Percentiles rank a stretch among this genome's conserved stretches.
phyloP scores from a whole-genome alignment of 2,888 invertebrate species.

The Caenorhabditis sp. region DNA sequence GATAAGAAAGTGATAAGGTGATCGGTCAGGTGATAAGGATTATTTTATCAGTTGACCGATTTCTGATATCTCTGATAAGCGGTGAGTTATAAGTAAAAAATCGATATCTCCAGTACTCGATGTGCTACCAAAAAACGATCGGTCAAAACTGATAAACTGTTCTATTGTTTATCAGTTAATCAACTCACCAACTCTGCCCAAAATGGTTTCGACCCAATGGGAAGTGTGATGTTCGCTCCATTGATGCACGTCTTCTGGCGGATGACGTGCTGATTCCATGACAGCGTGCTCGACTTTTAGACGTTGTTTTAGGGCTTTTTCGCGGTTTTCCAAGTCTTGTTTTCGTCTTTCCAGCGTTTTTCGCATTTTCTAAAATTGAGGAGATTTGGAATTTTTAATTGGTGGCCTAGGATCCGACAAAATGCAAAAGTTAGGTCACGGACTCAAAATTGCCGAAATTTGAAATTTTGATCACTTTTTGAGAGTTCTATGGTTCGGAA shows the following conservation, averaged over 20 bases:
- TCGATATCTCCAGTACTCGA: conserved; percentile 14
- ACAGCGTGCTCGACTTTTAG: conserved; percentile 62
- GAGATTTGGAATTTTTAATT: background rate
- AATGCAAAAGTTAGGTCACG: background rate
- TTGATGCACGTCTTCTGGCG: conserved; percentile 68
- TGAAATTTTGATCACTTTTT: background rate
- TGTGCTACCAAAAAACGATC: conserved; percentile 8
- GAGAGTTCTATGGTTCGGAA: background rate
- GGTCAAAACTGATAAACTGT: background rate
- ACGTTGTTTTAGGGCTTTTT: conserved; percentile 70
- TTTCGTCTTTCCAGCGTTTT: conserved; percentile 71
- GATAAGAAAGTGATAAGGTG: background rate
- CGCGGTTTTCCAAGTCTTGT: conserved; percentile 73
- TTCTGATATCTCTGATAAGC: background rate
- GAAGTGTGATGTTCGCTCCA: conserved; percentile 77
- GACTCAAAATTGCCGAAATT: background rate
- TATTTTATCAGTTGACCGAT: background rate
- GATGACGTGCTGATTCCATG: conserved; percentile 49
- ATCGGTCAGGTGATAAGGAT: background rate
- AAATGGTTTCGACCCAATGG: conserved; percentile 72
- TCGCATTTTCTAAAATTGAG: conserved; percentile 65
- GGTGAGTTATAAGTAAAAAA: background rate
- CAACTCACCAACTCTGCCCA: conserved; percentile 50
- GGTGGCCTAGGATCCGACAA: conserved; percentile 6
- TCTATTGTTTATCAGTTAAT: background rate